Evolutionary conservation across 1,140 invertebrate species (phyloP), one percentile per base, ranked within the genome.

Genomic region (Hormaphis cornu): DNA sequence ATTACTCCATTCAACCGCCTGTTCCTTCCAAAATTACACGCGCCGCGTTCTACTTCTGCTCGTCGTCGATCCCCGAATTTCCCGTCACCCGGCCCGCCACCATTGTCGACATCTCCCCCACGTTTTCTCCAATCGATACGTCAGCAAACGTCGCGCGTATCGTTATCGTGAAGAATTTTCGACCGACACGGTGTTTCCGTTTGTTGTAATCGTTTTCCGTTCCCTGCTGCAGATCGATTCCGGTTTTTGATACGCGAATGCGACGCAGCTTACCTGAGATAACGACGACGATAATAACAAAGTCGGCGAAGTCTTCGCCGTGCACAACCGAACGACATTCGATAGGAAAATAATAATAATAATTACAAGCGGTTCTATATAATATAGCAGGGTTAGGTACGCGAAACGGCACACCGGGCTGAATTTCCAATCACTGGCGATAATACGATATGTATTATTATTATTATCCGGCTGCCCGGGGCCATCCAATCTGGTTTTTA

Each of bases 401-500:
- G 58, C 40, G 58, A 63, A 63, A 63, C 37, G 58, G 58, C 46
- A 63, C 42, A 66, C 42, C 42, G 61, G 42, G 26, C 44, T 66
- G 50, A 26, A 33, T 33, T 33, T 48, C 61, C 40, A 66, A 66
- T 66, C 61, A 66, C 42, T 48, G 61, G n/a, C n/a, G n/a, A n/a
- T n/a, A n/a, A n/a, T n/a, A n/a, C 61, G 16, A 66, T 50, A 66
- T 66, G 61, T 66, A 30, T 66, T 66, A 14, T 66, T 66, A 66
- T 66, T 66, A 66, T 66, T 48, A 50, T 50, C 44, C 33, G 61
- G 61, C 26, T 44, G 61, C 61, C 61, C 24, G 26, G 20, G 42
- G 61, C 61, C 20, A 20, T 35, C 28, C 61, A 66, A 66, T 66
- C 61, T 66, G 61, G 61, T 66, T 66, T 66, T 66, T 50, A 66